Evolutionary conservation across 2,797 vertebrate species (phyloP).

Genomic region (Heterohyrax brucei): DNA sequence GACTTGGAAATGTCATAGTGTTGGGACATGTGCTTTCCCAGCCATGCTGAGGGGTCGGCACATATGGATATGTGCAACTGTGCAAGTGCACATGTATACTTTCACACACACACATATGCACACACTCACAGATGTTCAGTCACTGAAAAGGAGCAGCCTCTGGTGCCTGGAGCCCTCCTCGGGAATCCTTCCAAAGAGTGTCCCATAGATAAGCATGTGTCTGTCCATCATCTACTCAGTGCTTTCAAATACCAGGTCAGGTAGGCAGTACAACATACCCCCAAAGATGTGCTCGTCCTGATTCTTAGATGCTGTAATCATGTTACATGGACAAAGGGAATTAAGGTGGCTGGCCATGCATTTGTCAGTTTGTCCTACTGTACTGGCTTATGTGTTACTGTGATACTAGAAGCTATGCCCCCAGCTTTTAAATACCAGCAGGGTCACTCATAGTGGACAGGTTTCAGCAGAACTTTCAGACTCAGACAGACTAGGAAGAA

Average conservation of each 20-base stretch:
- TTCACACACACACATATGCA: not conserved
- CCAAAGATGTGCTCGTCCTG: not conserved
- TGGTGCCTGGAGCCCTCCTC: not conserved
- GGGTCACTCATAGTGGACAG: too few species aligned
- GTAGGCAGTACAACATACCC: not conserved
- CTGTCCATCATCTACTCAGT: not conserved
- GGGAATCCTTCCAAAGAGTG: not conserved
- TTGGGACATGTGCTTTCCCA: conserved; percentile 85
- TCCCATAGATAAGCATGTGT: not conserved
- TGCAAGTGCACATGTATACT: conserved; percentile 57
- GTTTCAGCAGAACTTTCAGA: too few species aligned
- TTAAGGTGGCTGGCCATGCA: not conserved
- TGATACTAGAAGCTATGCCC: too few species aligned
- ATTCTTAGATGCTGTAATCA: not conserved
- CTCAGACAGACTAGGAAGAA: too few species aligned
- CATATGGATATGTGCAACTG: conserved; percentile 39
- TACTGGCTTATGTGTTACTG: too few species aligned
- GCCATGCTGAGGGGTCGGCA: conserved; percentile 68
- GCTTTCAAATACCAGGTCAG: not conserved
- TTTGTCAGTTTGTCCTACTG: too few species aligned
- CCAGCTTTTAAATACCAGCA: too few species aligned
- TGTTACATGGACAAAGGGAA: not conserved
- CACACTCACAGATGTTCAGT: conserved; percentile 47
- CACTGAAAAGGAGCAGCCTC: conserved; percentile 47
- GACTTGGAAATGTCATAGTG: conserved; percentile 82